Conservation (phyloP, 2,797 vertebrate genomes). For the Gymnocypris eckloni region DNA sequence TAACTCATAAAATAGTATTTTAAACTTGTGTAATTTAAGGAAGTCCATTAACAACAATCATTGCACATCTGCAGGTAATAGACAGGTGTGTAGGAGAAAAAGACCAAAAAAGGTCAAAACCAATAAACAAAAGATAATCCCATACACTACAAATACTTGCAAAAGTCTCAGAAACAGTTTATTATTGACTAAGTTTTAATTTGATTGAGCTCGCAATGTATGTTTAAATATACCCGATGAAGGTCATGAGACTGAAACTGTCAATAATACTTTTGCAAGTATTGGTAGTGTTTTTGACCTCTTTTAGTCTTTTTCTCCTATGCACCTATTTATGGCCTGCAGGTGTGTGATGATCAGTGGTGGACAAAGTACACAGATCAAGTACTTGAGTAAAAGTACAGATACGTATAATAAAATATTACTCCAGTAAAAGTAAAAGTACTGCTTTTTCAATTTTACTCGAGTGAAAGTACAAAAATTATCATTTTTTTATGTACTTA, state of each 20-base stretch:
- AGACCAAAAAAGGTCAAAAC: neutral
- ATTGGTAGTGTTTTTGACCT: neutral
- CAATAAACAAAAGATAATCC: neutral
- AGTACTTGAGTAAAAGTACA: too few species aligned
- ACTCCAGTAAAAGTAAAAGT: too few species aligned
- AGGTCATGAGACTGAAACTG: neutral
- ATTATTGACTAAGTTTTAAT: neutral
- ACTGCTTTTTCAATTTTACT: too few species aligned
- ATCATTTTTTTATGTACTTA: too few species aligned
- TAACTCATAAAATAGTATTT: neutral
- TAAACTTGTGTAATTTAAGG: neutral
- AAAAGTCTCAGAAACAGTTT: neutral
- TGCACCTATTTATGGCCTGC: too few species aligned
- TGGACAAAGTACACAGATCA: too few species aligned
- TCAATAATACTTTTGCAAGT: neutral
- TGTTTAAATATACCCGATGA: neutral
- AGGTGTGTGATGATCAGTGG: too few species aligned
- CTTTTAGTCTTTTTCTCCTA: too few species aligned
- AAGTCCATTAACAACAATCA: neutral
- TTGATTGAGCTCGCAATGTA: neutral
- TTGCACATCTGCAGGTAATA: neutral
- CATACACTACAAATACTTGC: neutral
- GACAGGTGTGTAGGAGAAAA: too few species aligned
- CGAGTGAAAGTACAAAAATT: too few species aligned
- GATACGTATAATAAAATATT: too few species aligned